phyloP scores from a whole-genome alignment of 2,888 invertebrate species.

The Trissolcus japonicus region DNA sequence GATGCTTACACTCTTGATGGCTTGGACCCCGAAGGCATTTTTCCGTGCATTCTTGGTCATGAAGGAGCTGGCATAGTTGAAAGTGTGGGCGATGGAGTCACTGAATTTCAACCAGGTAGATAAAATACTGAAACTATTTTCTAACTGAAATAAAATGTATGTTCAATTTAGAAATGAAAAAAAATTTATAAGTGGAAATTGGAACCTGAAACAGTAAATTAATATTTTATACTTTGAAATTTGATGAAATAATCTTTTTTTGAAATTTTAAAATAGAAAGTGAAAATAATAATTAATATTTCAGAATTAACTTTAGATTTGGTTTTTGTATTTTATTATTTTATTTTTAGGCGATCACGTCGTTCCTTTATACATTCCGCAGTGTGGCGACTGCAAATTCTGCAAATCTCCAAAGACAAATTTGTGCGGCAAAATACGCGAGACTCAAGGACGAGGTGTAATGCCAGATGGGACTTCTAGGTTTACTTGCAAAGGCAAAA shows the following conservation, averaged over 20 bases:
- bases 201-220: too few species aligned
- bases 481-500: slow-evolving; percentile 88
- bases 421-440: slow-evolving; percentile 94
- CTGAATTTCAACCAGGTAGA: slow-evolving; percentile 86
- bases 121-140: slow-evolving; percentile 21
- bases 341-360: slow-evolving; percentile 89
- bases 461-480: slow-evolving; percentile 95
- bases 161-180: too few species aligned
- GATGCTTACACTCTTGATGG: slow-evolving; percentile 94
- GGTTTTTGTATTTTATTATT: too few species aligned
- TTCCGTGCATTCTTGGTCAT: slow-evolving; percentile 96
- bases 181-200: too few species aligned
- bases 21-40: slow-evolving; percentile 92
- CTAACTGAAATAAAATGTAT: neutral
- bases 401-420: slow-evolving; percentile 97
- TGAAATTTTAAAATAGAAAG: too few species aligned
- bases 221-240: too few species aligned
- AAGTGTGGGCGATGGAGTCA: slow-evolving; percentile 95
- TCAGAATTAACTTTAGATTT: neutral
- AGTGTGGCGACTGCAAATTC: slow-evolving; percentile 97
- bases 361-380: slow-evolving; percentile 82
- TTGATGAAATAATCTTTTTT: too few species aligned
- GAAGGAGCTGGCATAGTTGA: slow-evolving; percentile 98
- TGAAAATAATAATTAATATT: slow-evolving; percentile 11
- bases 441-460: slow-evolving; percentile 90